Evolutionary conservation across 2,888 invertebrate genomes (phyloP), one percentile per base, ranked within the genome.

Genomic region (Philonicus albiceps): DNA sequence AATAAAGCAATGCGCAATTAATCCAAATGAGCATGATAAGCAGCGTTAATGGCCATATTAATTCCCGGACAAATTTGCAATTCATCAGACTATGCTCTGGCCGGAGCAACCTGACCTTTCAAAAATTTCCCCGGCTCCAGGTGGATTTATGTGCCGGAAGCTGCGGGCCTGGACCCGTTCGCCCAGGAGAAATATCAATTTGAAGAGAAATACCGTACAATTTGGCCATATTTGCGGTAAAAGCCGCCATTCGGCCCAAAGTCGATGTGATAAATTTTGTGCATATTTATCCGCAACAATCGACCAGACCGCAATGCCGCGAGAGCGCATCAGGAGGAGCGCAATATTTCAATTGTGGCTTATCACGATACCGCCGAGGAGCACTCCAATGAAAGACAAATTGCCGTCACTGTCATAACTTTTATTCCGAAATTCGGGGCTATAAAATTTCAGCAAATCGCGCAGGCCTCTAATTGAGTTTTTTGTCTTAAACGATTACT

Each of bases 311-410:
- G 64, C 30, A 55, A 64, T 55, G 81, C 81, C 78, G 49, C 43
- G 30, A 78, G 64, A 64, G 27, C 49, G 84, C 84, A 40, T 84
- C 84, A 43, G 19, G 16, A 73, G 73, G 73, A 73, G 27, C 84
- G 73, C 73, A 84, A 84, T 73, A 84, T 81, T 73, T 84, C 84
- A 84, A 84, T 84, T 73, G 84, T 84, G 43, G 31, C 84, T 84
- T 84, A 84, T 84, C 84, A 84, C 84, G 84, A 84, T 84, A 84
- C 73, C 40, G 73, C 84, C 73, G 73, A 22, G 55, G 34, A 84
- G 84, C 22, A 40, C 43, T 84, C 43, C 84, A 84, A 72, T 73
- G 73, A 84, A 73, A 84, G 84, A 84, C 84, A 84, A 84, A 84
- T 73, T 72, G 53, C 84, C 40, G 84, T 49, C 49, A 84, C 84